Conservation (phyloP, 2,888 invertebrate genomes). For the Falcaria lacertinaria region DNA sequence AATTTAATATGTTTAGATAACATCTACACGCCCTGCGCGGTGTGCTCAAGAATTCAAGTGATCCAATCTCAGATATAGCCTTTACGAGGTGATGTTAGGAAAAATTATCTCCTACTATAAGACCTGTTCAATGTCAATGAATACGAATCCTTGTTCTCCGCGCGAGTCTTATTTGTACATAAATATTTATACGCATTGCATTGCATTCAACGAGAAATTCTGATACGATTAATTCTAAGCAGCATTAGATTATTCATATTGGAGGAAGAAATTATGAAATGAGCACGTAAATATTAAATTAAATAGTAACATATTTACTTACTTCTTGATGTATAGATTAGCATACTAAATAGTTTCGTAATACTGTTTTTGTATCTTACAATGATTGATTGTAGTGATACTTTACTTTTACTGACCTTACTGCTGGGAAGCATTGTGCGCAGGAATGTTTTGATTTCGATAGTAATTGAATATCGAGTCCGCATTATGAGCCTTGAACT, state of each 20-base stretch:
- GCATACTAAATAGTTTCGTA: too few species aligned
- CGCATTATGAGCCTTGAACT: slow-evolving; percentile 42
- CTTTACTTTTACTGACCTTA: slow-evolving; percentile 12
- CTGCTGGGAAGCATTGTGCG: slow-evolving; percentile 5
- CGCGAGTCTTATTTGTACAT: slow-evolving; percentile 33
- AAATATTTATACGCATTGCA: slow-evolving; percentile 32
- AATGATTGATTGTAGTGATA: slow-evolving; percentile 2
- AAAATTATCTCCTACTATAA: slow-evolving; percentile 60
- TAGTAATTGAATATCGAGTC: slow-evolving; percentile 28
- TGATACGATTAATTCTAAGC: slow-evolving; percentile 23
- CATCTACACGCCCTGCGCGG: slow-evolving; percentile 70
- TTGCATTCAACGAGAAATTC: slow-evolving; percentile 11
- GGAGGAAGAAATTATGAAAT: too few species aligned
- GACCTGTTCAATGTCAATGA: slow-evolving; percentile 59
- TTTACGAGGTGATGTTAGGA: slow-evolving; percentile 65
- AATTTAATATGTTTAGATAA: slow-evolving; percentile 77
- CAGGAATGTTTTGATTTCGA: slow-evolving; percentile 33
- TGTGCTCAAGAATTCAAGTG: slow-evolving; percentile 75
- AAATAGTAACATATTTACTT: too few species aligned
- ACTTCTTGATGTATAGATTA: slow-evolving; percentile 14
- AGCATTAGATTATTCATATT: too few species aligned
- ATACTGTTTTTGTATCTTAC: not conserved
- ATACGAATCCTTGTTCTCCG: slow-evolving; percentile 47
- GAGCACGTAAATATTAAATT: too few species aligned
- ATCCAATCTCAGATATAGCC: slow-evolving; percentile 71